A percentile compares a stretch with the other conserved stretches of the same genome.
phyloP scores from a whole-genome alignment of 2,888 invertebrate species.

The Dioctria linearis region DNA sequence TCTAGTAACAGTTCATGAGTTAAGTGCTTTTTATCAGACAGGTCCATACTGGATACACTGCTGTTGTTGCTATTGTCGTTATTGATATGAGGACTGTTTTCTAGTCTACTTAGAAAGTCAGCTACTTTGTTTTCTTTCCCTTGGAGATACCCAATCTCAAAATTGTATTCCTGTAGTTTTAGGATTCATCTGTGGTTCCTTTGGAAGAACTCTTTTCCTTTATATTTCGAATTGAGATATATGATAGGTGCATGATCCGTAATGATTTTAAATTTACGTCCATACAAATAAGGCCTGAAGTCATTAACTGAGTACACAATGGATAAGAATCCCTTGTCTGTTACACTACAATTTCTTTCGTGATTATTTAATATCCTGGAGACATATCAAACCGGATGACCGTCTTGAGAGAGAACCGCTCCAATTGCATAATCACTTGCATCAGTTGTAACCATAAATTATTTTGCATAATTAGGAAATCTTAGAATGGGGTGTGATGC shows the following conservation, averaged over 20 bases:
- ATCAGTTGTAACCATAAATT: conserved; percentile 35
- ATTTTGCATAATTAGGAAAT: conserved; percentile 43
- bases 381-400: conserved; percentile 55
- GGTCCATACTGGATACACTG: too few species aligned
- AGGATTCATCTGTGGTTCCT: conserved; percentile 56
- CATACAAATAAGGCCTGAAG: conserved; percentile 56
- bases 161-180: conserved; percentile 55
- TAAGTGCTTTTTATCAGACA: too few species aligned
- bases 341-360: conserved; percentile 49
- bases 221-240: conserved; percentile 56
- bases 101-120: conserved; percentile 56
- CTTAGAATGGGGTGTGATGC: conserved; percentile 34
- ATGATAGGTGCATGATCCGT: conserved; percentile 51
- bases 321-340: too few species aligned
- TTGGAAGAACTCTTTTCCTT: conserved; percentile 56
- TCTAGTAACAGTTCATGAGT: too few species aligned
- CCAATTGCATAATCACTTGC: conserved; percentile 42
- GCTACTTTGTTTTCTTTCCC: conserved; percentile 57
- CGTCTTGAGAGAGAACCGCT: too few species aligned
- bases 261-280: conserved; percentile 55
- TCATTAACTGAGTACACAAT: conserved; percentile 54
- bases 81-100: conserved; percentile 49
- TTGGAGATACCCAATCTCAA: conserved; percentile 55
- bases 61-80: too few species aligned
- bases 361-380: conserved; percentile 56